phyloP scores from a whole-genome alignment of 1,140 invertebrate genomes.

The Solenopsis invicta region DNA sequence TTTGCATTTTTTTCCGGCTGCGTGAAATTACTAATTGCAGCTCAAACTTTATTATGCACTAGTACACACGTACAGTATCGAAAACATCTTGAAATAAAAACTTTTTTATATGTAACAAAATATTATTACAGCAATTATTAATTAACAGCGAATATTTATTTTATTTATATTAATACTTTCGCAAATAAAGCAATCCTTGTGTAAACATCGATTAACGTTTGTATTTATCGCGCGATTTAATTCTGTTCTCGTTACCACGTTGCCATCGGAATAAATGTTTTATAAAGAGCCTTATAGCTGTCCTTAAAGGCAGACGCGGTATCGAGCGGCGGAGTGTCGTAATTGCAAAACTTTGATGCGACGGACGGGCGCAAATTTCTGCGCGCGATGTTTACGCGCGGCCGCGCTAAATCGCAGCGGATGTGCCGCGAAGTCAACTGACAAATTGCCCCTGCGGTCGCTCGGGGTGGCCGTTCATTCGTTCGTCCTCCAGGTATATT shows the following conservation, averaged over 20 bases:
- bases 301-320: slow-evolving; percentile 4
- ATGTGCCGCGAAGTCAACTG: slow-evolving; percentile 51
- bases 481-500: slow-evolving; percentile 29
- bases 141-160: too few relatives aligned
- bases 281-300: not conserved
- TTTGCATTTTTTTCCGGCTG: slow-evolving; percentile 10
- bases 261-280: not conserved
- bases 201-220: not conserved
- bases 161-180: not conserved
- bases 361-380: slow-evolving; percentile 48
- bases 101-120: not conserved
- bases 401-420: slow-evolving; percentile 54
- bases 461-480: slow-evolving; percentile 1
- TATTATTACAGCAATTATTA: not conserved
- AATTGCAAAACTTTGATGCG: slow-evolving; percentile 48
- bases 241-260: not conserved
- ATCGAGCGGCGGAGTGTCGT: slow-evolving; percentile 21
- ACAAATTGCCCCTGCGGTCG: slow-evolving; percentile 57
- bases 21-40: slow-evolving; percentile 11
- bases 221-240: not conserved
- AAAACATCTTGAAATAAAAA: not conserved
- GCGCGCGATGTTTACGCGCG: slow-evolving; percentile 52
- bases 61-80: not conserved
- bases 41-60: too few relatives aligned
- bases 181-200: not conserved